Evolutionary conservation across 2,113 vertebrate species (phyloP).

Genomic region (Onychostruthus taczanowskii): DNA sequence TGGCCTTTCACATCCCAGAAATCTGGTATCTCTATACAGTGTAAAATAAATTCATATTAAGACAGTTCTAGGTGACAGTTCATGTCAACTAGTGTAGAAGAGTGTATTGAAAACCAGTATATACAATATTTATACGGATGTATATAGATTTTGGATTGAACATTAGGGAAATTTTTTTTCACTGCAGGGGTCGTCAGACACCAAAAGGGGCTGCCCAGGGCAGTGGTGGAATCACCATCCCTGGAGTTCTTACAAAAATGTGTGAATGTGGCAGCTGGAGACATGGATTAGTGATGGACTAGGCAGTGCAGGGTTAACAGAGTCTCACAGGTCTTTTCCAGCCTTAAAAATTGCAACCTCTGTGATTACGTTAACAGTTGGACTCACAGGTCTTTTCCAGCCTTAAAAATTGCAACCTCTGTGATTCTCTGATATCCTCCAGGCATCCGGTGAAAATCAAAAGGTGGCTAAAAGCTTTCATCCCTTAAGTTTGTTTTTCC

Average conservation of each 20-base stretch:
- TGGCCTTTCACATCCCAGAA: neutral
- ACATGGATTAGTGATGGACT: neutral
- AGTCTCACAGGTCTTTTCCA: neutral
- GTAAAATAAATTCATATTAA: neutral
- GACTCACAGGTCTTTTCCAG: neutral
- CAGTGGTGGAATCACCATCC: neutral
- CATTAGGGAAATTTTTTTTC: neutral
- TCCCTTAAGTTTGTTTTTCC: neutral
- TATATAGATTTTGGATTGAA: neutral
- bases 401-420: neutral
- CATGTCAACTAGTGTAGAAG: neutral
- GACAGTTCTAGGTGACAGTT: neutral
- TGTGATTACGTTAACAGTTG: neutral
- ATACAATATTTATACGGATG: neutral
- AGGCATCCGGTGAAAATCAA: neutral
- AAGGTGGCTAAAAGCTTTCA: neutral
- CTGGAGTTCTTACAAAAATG: neutral
- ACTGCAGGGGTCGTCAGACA: neutral
- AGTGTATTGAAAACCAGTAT: neutral
- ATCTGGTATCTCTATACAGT: neutral
- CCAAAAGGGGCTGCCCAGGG: neutral
- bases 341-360: neutral
- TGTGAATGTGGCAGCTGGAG: neutral
- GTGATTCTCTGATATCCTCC: neutral
- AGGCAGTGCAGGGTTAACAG: neutral